Base-by-base conservation (phyloP, 2,113 vertebrate species). In the Rhinolophus ferrumequinum region DNA sequence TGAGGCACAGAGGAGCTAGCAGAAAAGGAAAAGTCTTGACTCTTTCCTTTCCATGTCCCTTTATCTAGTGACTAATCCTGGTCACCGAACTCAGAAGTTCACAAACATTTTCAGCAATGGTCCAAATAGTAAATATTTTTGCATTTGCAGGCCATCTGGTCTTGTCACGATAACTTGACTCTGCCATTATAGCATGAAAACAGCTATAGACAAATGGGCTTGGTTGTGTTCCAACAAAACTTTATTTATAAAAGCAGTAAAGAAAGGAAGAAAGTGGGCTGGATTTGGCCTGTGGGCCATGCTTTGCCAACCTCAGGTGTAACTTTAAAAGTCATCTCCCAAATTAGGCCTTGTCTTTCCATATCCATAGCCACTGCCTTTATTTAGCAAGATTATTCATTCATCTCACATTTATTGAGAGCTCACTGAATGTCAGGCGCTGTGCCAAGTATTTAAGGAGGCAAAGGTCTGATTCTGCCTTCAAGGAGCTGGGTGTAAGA, bases 191-290 rank as follows among this genome's bases (percentile, higher is more conserved):
- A 50, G 62, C 67, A 14, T 6, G 11, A 69, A 44, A 41, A 13
- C 52, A 88, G 60, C 69, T 2, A 1, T 30, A 69, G 81, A 54
- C 75, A 62, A 33, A 33, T 3, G 5, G n/a, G 21, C 30, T 69
- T 84, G 86, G 56, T 50, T 73, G 5, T 67, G 28, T 84, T 38
- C 92, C 85, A 62, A 88, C 76, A 94, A 94, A 96, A 89, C 75
- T 88, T 96, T 81, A 96, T 92, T 93, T 92, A 97, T 54, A 96
- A 92, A 93, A 87, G 69, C 2, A 21, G 24, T 38, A 79, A 52
- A 50, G 35, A 94, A 67, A 94, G 26, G 73, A 52, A 50, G 35
- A 94, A 67, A 94, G 26, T 8, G 47, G n/a, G n/a, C 44, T 92
- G 38, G 35, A 10, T 44, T 73, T 76, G 77, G 62, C 66, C 92